These are phyloP conservation scores for Characodon lateralis DNA, from an alignment of 2,797 vertebrate species.

Conservation along the genomic window DNA sequence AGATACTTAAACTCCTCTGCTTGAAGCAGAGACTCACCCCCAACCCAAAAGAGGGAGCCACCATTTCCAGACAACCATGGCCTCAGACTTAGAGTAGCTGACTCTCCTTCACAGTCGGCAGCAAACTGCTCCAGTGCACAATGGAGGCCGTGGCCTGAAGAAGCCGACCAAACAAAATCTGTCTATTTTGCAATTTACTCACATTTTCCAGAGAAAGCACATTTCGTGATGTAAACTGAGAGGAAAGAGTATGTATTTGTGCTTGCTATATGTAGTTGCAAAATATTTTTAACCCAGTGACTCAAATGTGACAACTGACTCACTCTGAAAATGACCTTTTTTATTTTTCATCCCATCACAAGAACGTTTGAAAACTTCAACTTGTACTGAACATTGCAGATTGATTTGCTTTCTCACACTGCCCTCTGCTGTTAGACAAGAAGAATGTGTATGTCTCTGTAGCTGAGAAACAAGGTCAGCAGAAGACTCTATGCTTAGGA, in stretches of 20 bases:
- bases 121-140: too few species aligned
- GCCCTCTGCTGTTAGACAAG: slow-evolving; percentile 61
- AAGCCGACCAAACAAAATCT: too few species aligned
- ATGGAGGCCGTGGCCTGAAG: too few species aligned
- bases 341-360: not conserved
- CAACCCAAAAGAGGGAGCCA: too few species aligned
- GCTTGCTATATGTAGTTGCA: not conserved
- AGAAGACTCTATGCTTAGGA: not conserved
- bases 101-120: too few species aligned
- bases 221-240: not conserved
- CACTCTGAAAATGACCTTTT: not conserved
- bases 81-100: too few species aligned
- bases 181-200: not conserved
- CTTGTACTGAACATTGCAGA: not conserved
- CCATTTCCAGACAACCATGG: too few species aligned
- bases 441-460: not conserved
- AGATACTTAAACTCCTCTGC: too few species aligned
- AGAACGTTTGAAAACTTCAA: not conserved
- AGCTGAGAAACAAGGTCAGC: not conserved
- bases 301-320: not conserved
- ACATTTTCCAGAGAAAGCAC: not conserved
- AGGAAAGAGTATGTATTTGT: not conserved
- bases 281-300: not conserved
- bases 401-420: slow-evolving; percentile 44
- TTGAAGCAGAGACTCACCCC: too few species aligned